phyloP scores from a whole-genome alignment of 2,888 invertebrate genomes.

The Danaus chrysippus region DNA sequence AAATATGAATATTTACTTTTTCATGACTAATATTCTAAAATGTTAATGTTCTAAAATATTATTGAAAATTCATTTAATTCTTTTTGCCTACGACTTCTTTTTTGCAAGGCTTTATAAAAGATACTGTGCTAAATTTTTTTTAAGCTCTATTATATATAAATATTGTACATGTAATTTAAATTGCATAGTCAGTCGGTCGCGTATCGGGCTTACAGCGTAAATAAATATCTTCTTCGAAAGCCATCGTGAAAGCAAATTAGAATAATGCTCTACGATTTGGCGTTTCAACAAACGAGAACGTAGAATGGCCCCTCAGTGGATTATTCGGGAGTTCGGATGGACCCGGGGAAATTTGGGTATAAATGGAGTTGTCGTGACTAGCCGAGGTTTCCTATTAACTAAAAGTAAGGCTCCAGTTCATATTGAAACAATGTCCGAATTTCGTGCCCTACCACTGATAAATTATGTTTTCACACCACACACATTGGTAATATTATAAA shows the following conservation, averaged over 20 bases:
- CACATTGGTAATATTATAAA: slow-evolving; percentile 13
- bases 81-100: no score
- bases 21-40: no score
- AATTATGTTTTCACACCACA: slow-evolving; percentile 6
- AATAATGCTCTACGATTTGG: slow-evolving; percentile 77
- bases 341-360: slow-evolving; percentile 67
- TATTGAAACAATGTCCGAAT: slow-evolving; percentile 18
- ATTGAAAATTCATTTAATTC: no score
- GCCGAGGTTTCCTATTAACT: slow-evolving; percentile 44
- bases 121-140: no score
- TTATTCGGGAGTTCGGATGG: slow-evolving; percentile 66
- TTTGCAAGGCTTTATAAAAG: no score
- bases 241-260: slow-evolving; percentile 75
- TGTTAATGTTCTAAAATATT: no score
- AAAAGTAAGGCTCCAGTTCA: slow-evolving; percentile 24
- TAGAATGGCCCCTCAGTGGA: slow-evolving; percentile 71
- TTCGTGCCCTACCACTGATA: slow-evolving; percentile 4
- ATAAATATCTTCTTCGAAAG: slow-evolving; percentile 76
- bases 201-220: slow-evolving; percentile 63
- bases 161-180: slow-evolving; percentile 41
- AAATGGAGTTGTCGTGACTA: slow-evolving; percentile 68
- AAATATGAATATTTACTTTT: no score
- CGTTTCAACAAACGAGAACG: slow-evolving; percentile 74
- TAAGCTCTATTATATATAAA: slow-evolving; percentile 36
- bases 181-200: slow-evolving; percentile 38